Base-by-base conservation (phyloP, 2,888 invertebrate genomes). In the Dynastes tityus region DNA sequence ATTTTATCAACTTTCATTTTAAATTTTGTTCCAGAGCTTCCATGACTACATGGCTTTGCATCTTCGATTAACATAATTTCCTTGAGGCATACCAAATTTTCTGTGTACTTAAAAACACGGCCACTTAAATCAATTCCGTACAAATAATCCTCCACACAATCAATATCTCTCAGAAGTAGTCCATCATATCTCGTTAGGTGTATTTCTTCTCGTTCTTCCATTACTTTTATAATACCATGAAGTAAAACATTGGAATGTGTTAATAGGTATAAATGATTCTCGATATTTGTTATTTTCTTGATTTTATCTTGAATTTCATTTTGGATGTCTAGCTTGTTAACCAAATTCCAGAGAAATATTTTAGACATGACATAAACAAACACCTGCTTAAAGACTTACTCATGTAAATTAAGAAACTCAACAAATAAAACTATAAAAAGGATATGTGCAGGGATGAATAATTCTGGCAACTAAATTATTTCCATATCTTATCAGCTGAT, bases 61-160 rank as follows among this genome's bases (percentile, higher is more conserved):
- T 94, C 93, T 84, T 94, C 93, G 82, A 91, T 90, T 37, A 94
- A 89, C 76, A 91, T 84, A 77, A 94, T 91, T 87, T 93, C 93
- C 85, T 92, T 91, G 81, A 91, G 88, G 79, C 90, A 87, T 85
- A 90, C 91, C 84, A 93, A 89, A 84, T 89, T 89, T 77, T 88
- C 85, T 68, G 91, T 88, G 85, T 90, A 91, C 87, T 91, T 92
- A 83, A 91, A 91, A 32, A 93, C 90, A 80, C 91, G 89, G 22
- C 94, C 94, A 84, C 91, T 91, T 70, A 90, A 89, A 88, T 92
- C 92, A 80, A 94, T 91, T 79, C 92, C 89, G 86, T 92, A 93
- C 67, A 94, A 87, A 83, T 90, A 87, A 82, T 91, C 89, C 83
- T 91, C 90, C 85, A 91, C 91, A 84, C 91, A 90, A 82, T 93